Evolutionary conservation across 2,797 vertebrate genomes (phyloP), one percentile per base, ranked within the genome.

Genomic region (Eidolon dupreanum): DNA sequence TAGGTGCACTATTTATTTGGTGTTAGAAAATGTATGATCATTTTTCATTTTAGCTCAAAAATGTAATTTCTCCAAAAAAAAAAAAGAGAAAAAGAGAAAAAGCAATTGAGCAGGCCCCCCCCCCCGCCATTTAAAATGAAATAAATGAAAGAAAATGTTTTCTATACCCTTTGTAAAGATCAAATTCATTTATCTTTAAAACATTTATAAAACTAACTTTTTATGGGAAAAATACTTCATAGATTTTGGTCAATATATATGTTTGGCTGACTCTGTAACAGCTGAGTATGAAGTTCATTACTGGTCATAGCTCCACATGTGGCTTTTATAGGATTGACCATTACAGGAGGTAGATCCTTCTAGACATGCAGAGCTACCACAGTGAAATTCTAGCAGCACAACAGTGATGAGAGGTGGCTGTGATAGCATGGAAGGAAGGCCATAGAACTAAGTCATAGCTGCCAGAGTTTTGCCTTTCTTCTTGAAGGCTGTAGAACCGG

Each of bases 131-230:
- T 63, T 46, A 51, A 92, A 85, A 38, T 86, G 28, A 87, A 75
- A 79, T 93, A 94, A 95, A 91, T 85, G 93, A 96, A 84, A 78
- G 38, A 83, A 57, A 86, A 68, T 82, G 10, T 46, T 86, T 83
- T 88, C 49, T 75, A 49, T 51, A 93, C 1, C 1, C 63, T 81
- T 86, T 88, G 73, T 94, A 87, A 93, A 92, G 77, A 83, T 84
- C 26, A 91, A 12, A 90, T 92, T 95, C 36, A 49, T 51, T 94
- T 78, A 65, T 93, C 49, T 88, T 85, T 83, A 77, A 96, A 96
- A 68, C 13, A 6, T 28, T 74, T 90, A 46, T 93, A 28, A 78
- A 43, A 38, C 8, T 31, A 66, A 17, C 43, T 20, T 77, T 70
- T 87, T 0, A 6, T 33, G 57, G 28, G 46, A 95, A 92, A 92